Evolutionary conservation across 1,140 invertebrate genomes (phyloP), one percentile per base, ranked within the genome.

Genomic region (Goniozus legneri): DNA sequence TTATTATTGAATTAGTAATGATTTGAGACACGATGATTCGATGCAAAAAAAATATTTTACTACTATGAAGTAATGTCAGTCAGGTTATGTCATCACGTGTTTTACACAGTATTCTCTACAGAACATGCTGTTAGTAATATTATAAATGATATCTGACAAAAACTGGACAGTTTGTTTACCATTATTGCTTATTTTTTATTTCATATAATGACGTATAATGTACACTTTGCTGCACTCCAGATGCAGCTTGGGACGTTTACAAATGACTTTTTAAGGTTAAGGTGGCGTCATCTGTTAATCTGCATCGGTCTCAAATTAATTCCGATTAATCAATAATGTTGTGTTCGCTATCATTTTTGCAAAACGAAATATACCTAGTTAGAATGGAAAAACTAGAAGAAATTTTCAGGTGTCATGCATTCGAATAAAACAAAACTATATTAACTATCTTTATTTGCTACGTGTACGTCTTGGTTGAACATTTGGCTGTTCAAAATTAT

Each of bases 61-160:
- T n/a, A n/a, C n/a, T n/a, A n/a, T n/a, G n/a, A n/a, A n/a, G n/a
- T n/a, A 46, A 54, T 12, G 21, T 27, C 15, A 50, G 22, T 7
- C n/a, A 56, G 58, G 60, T 62, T 62, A 62, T 20, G 31, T 19
- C 46, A 82, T 79, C 31, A 78, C 75, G 51, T 50, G 53, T 54
- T 49, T 18, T 19, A n/a, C n/a, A n/a, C n/a, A n/a, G n/a, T n/a
- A n/a, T n/a, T n/a, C n/a, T n/a, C n/a, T n/a, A n/a, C n/a, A n/a
- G n/a, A n/a, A n/a, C n/a, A n/a, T n/a, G 10, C 24, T 6, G 10
- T 27, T 10, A 27, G 10, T 27, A 27, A n/a, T 27, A 27, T 27
- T 10, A 27, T 6, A 27, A 10, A 10, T 27, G 10, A 27, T 27
- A 27, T 27, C 24, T 6, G 10, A 10, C 10, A 10, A 27, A 27